Percentiles rank a stretch among this genome's conserved stretches.
phyloP scores from a whole-genome alignment of 2,797 vertebrate species.

The Epinephelus coioides region DNA sequence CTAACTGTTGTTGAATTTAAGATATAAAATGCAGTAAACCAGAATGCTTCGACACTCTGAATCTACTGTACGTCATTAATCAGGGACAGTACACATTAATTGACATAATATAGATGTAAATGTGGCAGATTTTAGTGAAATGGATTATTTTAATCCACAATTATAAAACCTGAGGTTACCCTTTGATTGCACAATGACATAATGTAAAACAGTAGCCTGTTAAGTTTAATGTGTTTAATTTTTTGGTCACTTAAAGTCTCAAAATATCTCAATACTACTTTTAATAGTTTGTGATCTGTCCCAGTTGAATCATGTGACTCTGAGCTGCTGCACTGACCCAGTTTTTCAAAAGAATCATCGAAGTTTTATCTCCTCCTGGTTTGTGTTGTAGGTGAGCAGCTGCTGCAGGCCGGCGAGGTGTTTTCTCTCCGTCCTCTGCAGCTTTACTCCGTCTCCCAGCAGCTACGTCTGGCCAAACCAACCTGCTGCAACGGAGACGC shows the following conservation, averaged over 20 bases:
- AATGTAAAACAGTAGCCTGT: background rate
- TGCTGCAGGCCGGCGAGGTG: slow-evolving; percentile 93
- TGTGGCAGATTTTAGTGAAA: background rate
- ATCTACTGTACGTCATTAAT: background rate
- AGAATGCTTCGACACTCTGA: background rate
- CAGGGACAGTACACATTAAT: background rate
- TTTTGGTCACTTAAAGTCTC: background rate
- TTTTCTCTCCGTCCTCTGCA: slow-evolving; percentile 93
- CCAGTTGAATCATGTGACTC: background rate
- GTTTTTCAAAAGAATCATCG: background rate
- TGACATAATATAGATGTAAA: background rate
- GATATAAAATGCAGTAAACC: background rate
- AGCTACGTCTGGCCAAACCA: slow-evolving; percentile 92
- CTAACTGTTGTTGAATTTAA: background rate
- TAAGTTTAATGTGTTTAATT: background rate
- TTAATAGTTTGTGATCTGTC: background rate
- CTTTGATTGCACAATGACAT: background rate
- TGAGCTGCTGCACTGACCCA: background rate
- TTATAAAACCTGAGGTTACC: background rate
- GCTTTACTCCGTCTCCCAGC: slow-evolving; percentile 93
- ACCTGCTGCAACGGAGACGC: slow-evolving; percentile 94
- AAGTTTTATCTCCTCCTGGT: background rate
- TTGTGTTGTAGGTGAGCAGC: slow-evolving; percentile 90
- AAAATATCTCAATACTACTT: background rate
- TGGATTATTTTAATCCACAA: background rate